These are phyloP conservation scores for Anas bernieri DNA, from an alignment of 2,797 vertebrate species.

Conservation along the genomic window DNA sequence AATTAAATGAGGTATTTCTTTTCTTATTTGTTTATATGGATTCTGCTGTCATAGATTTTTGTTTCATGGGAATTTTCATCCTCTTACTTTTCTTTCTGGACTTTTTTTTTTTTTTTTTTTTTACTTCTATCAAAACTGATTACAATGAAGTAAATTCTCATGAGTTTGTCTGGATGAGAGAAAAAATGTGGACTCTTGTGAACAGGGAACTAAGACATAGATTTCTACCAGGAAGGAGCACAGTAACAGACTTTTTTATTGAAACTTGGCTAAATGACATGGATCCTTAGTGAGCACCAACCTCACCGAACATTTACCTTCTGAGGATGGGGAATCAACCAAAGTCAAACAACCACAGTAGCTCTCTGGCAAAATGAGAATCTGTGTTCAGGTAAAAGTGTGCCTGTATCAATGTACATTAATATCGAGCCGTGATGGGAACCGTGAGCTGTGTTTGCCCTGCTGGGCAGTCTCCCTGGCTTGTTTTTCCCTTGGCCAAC, in stretches of 20 bases:
- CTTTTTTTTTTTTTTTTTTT: not conserved
- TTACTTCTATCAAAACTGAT: not conserved
- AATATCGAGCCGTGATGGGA: not conserved
- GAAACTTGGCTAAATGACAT: not conserved
- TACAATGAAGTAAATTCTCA: not conserved
- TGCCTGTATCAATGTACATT: not conserved
- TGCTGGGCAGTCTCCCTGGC: not conserved
- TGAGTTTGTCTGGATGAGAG: not conserved
- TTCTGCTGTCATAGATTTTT: conserved; percentile 45
- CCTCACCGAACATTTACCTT: not conserved
- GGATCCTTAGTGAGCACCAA: not conserved
- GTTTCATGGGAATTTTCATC: not conserved
- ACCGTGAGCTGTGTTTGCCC: not conserved
- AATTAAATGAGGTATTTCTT: conserved; percentile 8
- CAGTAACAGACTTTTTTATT: not conserved
- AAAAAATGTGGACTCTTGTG: not conserved
- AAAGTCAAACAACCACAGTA: not conserved
- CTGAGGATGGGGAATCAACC: not conserved
- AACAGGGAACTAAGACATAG: not conserved
- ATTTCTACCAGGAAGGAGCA: not conserved
- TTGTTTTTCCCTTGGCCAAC: not conserved
- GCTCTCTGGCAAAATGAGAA: not conserved
- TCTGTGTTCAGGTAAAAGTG: not conserved
- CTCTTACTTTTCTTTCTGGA: not conserved
- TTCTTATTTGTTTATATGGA: conserved; percentile 28